These are phyloP conservation scores for Erannis defoliaria DNA, from an alignment of 2,888 invertebrate genomes.

Conservation along the genomic window DNA sequence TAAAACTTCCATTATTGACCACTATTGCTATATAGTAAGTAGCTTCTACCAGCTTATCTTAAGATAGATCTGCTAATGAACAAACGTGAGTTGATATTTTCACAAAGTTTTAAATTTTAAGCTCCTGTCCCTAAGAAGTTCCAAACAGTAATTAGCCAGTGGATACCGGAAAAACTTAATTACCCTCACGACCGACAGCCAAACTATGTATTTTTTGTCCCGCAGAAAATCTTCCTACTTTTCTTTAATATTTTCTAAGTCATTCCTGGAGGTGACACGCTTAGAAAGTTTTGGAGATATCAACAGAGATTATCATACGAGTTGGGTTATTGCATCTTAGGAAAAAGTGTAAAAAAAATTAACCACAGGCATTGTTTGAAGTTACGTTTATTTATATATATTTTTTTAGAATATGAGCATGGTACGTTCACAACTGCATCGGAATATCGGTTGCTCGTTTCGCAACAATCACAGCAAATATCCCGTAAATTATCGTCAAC, in stretches of 20 bases:
- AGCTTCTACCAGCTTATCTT: background rate
- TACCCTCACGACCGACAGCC: constrained; percentile 6
- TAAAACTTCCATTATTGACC: background rate
- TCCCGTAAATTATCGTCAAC: no score
- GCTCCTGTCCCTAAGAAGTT: background rate
- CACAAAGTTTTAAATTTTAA: constrained; percentile 3
- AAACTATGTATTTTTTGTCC: background rate
- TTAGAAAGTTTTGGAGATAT: background rate
- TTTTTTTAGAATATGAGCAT: no score
- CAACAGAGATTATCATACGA: background rate
- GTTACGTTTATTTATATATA: no score
- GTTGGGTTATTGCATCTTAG: background rate
- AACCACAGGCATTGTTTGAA: no score
- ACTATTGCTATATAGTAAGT: background rate
- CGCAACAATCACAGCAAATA: no score
- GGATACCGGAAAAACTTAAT: constrained; percentile 14
- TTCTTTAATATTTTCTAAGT: background rate
- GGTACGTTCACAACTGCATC: no score
- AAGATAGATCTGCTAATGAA: constrained; percentile 9
- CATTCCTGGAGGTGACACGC: background rate
- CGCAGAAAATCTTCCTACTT: background rate
- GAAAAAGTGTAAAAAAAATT: no score
- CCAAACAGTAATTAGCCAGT: constrained; percentile 8
- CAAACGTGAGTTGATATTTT: constrained; percentile 13
- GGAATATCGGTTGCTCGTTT: no score